Conservation (phyloP, 2,113 vertebrate species). For the Peromyscus californicus region DNA sequence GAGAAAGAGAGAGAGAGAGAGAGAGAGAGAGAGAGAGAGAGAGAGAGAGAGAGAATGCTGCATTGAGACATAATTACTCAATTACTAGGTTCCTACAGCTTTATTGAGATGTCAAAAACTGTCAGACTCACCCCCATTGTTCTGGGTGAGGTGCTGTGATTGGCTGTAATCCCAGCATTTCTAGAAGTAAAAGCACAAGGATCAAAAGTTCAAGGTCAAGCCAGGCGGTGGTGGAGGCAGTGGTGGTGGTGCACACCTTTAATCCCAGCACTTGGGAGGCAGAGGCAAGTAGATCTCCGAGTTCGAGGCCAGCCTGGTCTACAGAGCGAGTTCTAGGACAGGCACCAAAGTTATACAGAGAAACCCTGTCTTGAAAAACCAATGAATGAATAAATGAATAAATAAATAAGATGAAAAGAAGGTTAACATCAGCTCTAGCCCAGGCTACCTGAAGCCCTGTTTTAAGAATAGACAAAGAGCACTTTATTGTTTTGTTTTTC, state of each 20-base stretch:
- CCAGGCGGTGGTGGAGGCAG: background rate
- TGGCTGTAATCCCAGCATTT: background rate
- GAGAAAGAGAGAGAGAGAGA: too few species aligned
- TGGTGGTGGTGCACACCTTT: background rate
- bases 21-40: too few species aligned
- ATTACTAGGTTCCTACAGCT: background rate
- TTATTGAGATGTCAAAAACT: background rate
- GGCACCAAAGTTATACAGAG: background rate
- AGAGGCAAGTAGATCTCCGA: background rate
- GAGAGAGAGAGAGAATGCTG: too few species aligned
- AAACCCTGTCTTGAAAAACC: background rate
- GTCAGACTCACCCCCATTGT: accelerated
- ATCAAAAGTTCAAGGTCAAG: background rate
- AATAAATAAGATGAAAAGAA: background rate
- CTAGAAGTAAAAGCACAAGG: background rate
- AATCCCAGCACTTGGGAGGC: background rate
- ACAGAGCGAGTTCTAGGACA: background rate
- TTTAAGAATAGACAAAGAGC: background rate
- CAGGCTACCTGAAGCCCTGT: background rate
- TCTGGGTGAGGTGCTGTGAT: background rate
- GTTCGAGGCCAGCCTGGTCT: background rate
- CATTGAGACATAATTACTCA: background rate
- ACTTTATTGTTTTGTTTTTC: background rate
- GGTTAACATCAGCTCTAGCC: background rate
- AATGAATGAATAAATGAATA: background rate